Evolutionary conservation across 2,797 vertebrate species (phyloP).

Genomic region (Falco peregrinus): DNA sequence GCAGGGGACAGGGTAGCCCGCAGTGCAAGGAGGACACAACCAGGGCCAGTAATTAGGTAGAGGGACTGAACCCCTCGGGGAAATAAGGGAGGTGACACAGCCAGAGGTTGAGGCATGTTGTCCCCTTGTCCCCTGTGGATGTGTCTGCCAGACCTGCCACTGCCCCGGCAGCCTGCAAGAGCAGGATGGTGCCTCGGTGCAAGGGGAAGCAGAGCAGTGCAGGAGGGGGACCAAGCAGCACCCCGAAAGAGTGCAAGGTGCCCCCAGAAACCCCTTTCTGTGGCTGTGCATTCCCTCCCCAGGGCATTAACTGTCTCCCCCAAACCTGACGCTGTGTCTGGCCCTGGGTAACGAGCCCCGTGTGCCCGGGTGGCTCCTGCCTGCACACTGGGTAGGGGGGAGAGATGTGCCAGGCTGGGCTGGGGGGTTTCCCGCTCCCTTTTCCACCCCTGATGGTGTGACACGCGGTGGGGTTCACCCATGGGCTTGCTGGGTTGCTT

Average conservation of each 20-base stretch:
- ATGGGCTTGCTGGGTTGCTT: neutral
- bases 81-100: neutral
- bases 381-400: rapidly evolving
- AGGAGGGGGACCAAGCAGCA: neutral
- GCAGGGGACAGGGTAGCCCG: neutral
- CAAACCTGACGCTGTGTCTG: neutral
- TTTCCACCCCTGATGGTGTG: neutral
- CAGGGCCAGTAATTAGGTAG: neutral
- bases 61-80: neutral
- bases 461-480: neutral
- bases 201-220: neutral
- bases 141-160: neutral
- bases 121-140: neutral
- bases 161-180: neutral
- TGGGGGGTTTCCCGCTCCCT: rapidly evolving
- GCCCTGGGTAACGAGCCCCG: rapidly evolving
- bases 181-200: neutral
- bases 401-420: neutral
- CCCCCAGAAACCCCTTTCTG: neutral
- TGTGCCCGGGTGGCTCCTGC: neutral
- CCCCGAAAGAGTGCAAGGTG: neutral
- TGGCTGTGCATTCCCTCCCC: neutral
- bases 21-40: neutral
- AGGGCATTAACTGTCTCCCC: neutral
- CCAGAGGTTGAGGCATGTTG: neutral